These are phyloP conservation scores for Anoplopoma fimbria DNA, from an alignment of 2,113 vertebrate genomes.

Conservation along the genomic window DNA sequence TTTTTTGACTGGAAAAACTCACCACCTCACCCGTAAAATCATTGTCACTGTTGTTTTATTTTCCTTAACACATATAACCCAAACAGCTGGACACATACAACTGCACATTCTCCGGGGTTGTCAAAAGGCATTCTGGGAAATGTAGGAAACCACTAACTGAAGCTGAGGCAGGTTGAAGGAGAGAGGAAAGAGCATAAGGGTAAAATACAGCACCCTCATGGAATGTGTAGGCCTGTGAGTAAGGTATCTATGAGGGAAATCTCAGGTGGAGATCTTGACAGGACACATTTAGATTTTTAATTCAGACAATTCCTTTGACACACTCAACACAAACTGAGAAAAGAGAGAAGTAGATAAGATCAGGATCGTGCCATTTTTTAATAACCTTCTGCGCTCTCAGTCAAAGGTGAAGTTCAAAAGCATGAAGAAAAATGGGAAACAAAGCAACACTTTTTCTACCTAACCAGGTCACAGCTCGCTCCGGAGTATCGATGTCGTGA, in stretches of 20 bases:
- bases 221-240: not conserved
- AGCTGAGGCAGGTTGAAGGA: not conserved
- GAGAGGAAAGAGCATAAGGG: not conserved
- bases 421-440: constrained; percentile 1
- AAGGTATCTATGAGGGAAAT: not conserved
- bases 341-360: constrained; percentile 1
- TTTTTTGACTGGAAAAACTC: not conserved
- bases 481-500: constrained; percentile 7
- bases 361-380: not conserved
- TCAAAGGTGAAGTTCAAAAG: constrained; percentile 12
- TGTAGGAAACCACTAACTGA: constrained; percentile 22
- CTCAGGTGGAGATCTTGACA: not conserved
- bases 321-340: not conserved
- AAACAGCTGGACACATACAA: constrained; percentile 6
- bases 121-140: constrained; percentile 41
- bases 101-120: constrained; percentile 6
- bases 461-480: constrained; percentile 47
- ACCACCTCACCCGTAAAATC: not conserved
- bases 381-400: not conserved
- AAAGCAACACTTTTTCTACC: constrained; percentile 9
- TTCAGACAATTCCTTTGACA: not conserved
- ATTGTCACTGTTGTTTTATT: constrained; percentile 12
- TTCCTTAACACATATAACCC: not conserved
- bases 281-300: not conserved
- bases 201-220: not conserved